Evolutionary conservation across 2,888 invertebrate genomes (phyloP).

Genomic region (Fabriciana adippe): DNA sequence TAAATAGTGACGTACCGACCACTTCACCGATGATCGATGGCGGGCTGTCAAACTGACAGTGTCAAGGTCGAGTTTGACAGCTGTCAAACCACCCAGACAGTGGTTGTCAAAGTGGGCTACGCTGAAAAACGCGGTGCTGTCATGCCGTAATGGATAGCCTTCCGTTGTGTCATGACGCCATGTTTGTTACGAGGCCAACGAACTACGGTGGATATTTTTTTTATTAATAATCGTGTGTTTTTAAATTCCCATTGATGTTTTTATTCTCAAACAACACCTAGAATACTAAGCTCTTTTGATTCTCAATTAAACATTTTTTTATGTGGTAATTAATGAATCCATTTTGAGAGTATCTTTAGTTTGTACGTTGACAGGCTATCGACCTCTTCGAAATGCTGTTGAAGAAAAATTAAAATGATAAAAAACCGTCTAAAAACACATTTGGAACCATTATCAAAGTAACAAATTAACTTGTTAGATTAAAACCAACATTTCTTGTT

Average conservation of each 20-base stretch:
- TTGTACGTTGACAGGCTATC: slow-evolving; percentile 31
- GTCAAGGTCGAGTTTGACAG: slow-evolving; percentile 72
- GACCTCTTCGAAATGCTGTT: slow-evolving; percentile 20
- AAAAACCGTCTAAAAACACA: slow-evolving; percentile 7
- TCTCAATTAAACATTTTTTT: slow-evolving; percentile 35
- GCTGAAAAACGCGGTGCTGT: slow-evolving; percentile 71
- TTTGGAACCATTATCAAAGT: slow-evolving; percentile 12
- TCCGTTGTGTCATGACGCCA: slow-evolving; percentile 54
- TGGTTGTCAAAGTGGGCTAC: slow-evolving; percentile 57
- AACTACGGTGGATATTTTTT: slow-evolving; percentile 50
- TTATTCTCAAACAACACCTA: slow-evolving; percentile 36
- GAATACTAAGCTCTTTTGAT: slow-evolving; percentile 31
- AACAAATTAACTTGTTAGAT: slow-evolving; percentile 17
- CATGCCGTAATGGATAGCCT: slow-evolving; percentile 74
- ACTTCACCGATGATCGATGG: slow-evolving; percentile 59
- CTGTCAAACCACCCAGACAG: slow-evolving; percentile 51
- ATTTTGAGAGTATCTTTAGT: slow-evolving; percentile 22
- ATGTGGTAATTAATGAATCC: slow-evolving; percentile 25
- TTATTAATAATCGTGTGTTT: slow-evolving; percentile 42
- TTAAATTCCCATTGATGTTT: slow-evolving; percentile 34
- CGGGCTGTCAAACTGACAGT: slow-evolving; percentile 55
- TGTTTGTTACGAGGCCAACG: slow-evolving; percentile 59
- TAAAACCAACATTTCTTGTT: slow-evolving; percentile 10
- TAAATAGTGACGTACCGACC: slow-evolving; percentile 43
- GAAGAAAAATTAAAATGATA: slow-evolving; percentile 17